Evolutionary conservation across 2,113 vertebrate species (phyloP).

Genomic region (Sebastes schlegelii): DNA sequence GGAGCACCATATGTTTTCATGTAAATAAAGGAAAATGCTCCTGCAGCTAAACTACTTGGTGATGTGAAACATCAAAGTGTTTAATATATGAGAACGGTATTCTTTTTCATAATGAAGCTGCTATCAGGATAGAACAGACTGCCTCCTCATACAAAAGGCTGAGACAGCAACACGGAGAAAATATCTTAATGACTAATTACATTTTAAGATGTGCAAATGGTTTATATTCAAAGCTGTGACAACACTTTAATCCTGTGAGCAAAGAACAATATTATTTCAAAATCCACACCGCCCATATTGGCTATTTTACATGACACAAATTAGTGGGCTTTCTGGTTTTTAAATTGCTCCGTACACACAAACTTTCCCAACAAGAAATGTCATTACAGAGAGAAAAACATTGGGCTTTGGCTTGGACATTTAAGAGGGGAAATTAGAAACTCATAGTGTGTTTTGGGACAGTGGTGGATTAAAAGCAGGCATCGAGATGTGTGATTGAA

Average conservation of each 20-base stretch:
- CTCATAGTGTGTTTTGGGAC: constrained; percentile 1
- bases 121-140: constrained; percentile 76
- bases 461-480: constrained; percentile 32
- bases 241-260: constrained; percentile 63
- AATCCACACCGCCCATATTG: constrained; percentile 30
- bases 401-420: constrained; percentile 29
- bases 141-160: constrained; percentile 56
- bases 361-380: constrained; percentile 31
- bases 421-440: constrained; percentile 25
- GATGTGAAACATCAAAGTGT: constrained; percentile 66
- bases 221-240: constrained; percentile 62
- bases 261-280: constrained; percentile 62
- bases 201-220: constrained; percentile 74
- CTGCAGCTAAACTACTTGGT: constrained; percentile 45
- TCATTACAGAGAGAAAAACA: constrained; percentile 25
- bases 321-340: constrained; percentile 47
- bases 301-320: constrained; percentile 50
- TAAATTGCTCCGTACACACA: constrained; percentile 21
- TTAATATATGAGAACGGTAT: constrained; percentile 46
- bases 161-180: constrained; percentile 58
- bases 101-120: constrained; percentile 56
- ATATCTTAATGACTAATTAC: constrained; percentile 77
- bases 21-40: constrained; percentile 49
- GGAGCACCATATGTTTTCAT: constrained; percentile 29
- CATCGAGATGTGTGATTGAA: constrained; percentile 47